Base-by-base conservation (phyloP, 35 echinoderm and acorn worm species). In the Stichopus chloronotus region DNA sequence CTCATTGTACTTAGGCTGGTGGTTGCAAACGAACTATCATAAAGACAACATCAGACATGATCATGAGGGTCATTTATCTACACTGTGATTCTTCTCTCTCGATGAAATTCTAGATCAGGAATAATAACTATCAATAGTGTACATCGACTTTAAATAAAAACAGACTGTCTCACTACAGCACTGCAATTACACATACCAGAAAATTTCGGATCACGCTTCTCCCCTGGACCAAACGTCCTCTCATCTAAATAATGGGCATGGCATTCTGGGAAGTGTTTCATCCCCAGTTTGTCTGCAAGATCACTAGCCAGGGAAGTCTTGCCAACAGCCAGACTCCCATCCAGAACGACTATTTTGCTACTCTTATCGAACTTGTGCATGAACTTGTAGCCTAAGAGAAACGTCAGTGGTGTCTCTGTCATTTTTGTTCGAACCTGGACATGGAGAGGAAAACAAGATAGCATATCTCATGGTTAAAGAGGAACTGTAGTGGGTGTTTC, bases 321-420 rank as follows among this genome's bases (percentile, higher is more conserved):
- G 5, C 97, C 97, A 76, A 72, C 91, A 5, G 91, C 97, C 53
- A 99, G 94, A 84, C 96, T 99, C 9, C 97, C 97, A 83, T 99
- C 97, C 14, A 99, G 53, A n/a, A 96, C 92, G 25, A 96, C 56
- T 25, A 99, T 99, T 87, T 96, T 99, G 90, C 97, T 99, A 8
- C 86, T 93, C 43, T 96, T 94, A 78, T 99, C 90, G 76, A 96
- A 99, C 78, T 91, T 93, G 55, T 99, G 78, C 60, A 95, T 85
- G 83, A 96, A 95, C 89, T 95, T 99, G 76, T 95, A 87, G 10
- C 95, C 94, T 14, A 83, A 91, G 12, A 96, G 53, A 53, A 91
- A 91, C 30, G 93, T 94, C 19, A 94, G 17, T 19, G 87, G 30
- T 6, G 84, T 94, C 63, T 93, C 91, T 23, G 91, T 94, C 90